Percentiles rank a stretch among this genome's conserved stretches.
Conservation (phyloP, 2,113 vertebrate genomes). For the Arothron firmamentum region DNA sequence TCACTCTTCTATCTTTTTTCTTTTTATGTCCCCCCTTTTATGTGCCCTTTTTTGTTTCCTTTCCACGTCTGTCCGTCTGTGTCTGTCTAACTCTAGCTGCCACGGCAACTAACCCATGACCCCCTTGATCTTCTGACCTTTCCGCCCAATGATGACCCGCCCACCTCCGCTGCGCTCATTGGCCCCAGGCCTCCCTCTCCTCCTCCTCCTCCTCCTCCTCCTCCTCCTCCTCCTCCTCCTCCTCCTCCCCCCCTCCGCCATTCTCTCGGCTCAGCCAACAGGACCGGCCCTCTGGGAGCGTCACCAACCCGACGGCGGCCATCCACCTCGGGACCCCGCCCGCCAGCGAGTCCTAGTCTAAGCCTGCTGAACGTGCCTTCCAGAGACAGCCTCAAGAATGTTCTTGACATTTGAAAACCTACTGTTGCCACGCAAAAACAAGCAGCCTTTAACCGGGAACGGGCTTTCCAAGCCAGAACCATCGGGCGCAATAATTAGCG, state of each 20-base stretch:
- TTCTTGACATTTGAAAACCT: slow-evolving; percentile 31
- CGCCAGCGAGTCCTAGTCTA: slow-evolving; percentile 36
- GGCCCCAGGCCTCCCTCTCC: slow-evolving; percentile 83
- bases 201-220: no score
- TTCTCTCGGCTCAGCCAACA: slow-evolving; percentile 64
- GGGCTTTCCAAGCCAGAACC: slow-evolving; percentile 57
- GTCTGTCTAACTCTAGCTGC: slow-evolving; percentile 98
- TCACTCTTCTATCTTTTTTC: slow-evolving; percentile 99
- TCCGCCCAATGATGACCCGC: slow-evolving; percentile 99
- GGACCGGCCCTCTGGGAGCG: slow-evolving; percentile 65
- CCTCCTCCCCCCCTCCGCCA: slow-evolving; percentile 25
- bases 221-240: no score
- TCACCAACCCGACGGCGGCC: slow-evolving; percentile 60
- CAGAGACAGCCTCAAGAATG: slow-evolving; percentile 35
- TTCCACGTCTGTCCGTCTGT: slow-evolving; percentile 78
- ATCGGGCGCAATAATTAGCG: slow-evolving; percentile 89
- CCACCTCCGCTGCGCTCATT: slow-evolving; percentile 98
- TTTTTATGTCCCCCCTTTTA: slow-evolving; percentile 72
- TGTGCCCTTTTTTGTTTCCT: slow-evolving; percentile 77
- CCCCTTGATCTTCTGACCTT: slow-evolving; percentile 99
- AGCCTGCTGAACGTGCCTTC: slow-evolving; percentile 64
- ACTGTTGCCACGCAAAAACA: slow-evolving; percentile 1
- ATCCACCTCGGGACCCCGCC: slow-evolving; percentile 58
- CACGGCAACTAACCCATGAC: slow-evolving; percentile 99
- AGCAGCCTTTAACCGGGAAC: slow-evolving; percentile 18